phyloP scores from a whole-genome alignment of 2,888 invertebrate genomes.

The Deilephila porcellus region DNA sequence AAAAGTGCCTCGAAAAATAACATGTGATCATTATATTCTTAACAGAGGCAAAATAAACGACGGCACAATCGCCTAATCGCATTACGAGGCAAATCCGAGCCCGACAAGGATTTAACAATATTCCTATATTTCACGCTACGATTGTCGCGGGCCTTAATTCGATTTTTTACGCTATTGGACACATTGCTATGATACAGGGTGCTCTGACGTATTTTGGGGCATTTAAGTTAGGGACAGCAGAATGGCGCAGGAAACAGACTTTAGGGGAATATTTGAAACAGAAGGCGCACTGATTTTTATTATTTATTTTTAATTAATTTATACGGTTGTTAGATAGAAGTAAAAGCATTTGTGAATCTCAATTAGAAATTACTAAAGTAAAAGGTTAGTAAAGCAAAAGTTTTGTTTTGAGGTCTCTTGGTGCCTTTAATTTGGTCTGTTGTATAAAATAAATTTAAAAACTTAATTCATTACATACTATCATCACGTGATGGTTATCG shows the following conservation, averaged over 20 bases:
- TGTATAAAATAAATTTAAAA: no score
- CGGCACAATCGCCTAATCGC: conserved; percentile 28
- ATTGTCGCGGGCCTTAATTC: conserved; percentile 65
- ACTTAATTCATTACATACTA: no score
- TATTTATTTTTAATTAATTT: neutral
- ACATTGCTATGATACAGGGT: conserved; percentile 60
- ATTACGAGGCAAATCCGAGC: conserved; percentile 37
- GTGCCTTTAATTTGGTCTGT: no score
- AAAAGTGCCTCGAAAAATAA: neutral
- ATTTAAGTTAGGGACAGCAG: neutral
- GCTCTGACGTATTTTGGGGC: conserved; percentile 39
- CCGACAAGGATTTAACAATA: conserved; percentile 61
- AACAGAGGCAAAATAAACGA: conserved; percentile 13
- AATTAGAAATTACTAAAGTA: no score
- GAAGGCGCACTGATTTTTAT: neutral
- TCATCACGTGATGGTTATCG: no score
- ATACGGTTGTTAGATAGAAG: neutral
- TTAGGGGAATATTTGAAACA: neutral
- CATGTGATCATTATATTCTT: conserved; percentile 2
- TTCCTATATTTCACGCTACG: conserved; percentile 72
- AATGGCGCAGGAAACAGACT: neutral
- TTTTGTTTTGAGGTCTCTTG: no score
- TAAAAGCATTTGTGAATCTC: neutral
- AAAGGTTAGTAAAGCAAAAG: no score
- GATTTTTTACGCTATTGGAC: conserved; percentile 73